A percentile compares a stretch with the other conserved stretches of the same genome.
Conservation (phyloP, 92 coral and sea anemone genomes). For the Plumapathes pennacea region DNA sequence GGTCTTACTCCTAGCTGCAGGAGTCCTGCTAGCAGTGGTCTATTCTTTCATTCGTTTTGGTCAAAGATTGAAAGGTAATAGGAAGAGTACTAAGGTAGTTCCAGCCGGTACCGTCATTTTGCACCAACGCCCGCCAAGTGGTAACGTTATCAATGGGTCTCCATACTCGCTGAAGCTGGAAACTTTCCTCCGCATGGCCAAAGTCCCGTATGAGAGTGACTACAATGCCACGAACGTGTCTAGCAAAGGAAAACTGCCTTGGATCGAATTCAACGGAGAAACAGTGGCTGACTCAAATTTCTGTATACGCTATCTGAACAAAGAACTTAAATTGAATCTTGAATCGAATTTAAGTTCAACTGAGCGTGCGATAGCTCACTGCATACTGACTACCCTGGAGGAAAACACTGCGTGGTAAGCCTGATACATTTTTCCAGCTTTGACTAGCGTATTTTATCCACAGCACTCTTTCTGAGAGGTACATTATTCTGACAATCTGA, state of each 20-base stretch:
- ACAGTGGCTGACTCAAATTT: constrained; percentile 51
- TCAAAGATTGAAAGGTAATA: no score
- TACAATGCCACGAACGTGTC: constrained; percentile 29
- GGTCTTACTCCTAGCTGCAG: no score
- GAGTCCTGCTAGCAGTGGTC: no score
- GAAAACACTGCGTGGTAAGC: constrained; percentile 59
- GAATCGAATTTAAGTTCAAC: constrained; percentile 30
- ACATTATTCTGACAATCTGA: no score
- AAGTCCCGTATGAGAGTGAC: constrained; percentile 48
- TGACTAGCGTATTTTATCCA: no score
- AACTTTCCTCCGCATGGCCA: constrained; percentile 46
- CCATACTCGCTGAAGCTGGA: constrained; percentile 59
- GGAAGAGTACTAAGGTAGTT: no score
- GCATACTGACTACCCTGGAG: constrained; percentile 56
- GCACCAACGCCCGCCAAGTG: constrained; percentile 54
- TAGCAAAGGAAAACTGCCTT: constrained; percentile 55
- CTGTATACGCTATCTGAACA: constrained; percentile 50
- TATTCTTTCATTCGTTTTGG: no score
- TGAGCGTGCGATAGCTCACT: constrained; percentile 39
- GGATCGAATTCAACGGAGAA: constrained; percentile 47
- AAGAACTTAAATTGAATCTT: constrained; percentile 49
- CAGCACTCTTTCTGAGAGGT: no score
- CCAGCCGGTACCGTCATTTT: no score
- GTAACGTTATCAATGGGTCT: constrained; percentile 43
- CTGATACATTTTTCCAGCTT: no score